A percentile compares a stretch with the other conserved stretches of the same genome.
Evolutionary conservation across 2,113 vertebrate species (phyloP).

Genomic region (Triplophysa tibetana): DNA sequence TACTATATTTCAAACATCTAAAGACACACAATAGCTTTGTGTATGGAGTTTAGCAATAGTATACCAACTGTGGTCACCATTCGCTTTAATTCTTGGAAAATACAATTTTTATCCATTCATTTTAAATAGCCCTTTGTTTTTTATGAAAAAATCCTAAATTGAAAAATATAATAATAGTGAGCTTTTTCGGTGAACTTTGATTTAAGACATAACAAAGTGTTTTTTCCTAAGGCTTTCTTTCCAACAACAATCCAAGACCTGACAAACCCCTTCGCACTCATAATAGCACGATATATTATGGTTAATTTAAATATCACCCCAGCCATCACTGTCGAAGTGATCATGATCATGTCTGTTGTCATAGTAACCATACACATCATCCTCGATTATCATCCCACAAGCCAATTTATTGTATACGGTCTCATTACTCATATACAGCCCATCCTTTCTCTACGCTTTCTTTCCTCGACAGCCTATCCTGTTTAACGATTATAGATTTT

Average conservation of each 20-base stretch:
- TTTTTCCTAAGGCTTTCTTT: not conserved
- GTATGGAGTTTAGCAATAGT: no score
- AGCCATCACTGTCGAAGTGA: not conserved
- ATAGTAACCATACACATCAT: not conserved
- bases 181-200: no score
- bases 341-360: slow-evolving; percentile 1
- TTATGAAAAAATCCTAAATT: no score
- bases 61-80: no score
- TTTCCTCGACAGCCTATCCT: not conserved
- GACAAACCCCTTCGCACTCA: not conserved
- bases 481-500: slow-evolving; percentile 18
- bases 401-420: not conserved
- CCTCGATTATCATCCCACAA: not conserved
- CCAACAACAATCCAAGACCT: not conserved
- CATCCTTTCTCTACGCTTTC: not conserved
- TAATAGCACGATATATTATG: not conserved
- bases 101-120: no score
- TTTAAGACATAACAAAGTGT: no score
- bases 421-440: slow-evolving; percentile 4
- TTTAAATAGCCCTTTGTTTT: no score
- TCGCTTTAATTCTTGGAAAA: no score
- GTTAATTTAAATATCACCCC: not conserved
- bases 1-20: no score
- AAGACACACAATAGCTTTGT: no score
- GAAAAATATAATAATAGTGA: no score